Evolutionary conservation across 2,888 invertebrate genomes (phyloP), one percentile per base, ranked within the genome.

Genomic region (Bugula neritina): DNA sequence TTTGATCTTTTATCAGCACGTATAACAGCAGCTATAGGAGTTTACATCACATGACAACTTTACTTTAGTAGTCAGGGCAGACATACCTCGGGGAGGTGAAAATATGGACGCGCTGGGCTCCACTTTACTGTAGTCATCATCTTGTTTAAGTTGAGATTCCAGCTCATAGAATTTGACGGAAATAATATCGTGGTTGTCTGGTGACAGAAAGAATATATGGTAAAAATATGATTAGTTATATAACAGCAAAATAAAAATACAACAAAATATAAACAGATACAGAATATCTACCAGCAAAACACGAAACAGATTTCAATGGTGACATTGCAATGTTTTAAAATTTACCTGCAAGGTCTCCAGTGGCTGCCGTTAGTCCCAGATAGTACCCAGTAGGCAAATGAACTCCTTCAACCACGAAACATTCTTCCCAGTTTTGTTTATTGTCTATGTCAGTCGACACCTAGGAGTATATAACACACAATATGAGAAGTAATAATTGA

Each of bases 151-250:
- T 17, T 17, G 5, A 10, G 70, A 70, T 29, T 96, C 95, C 73
- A 98, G 87, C 83, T 98, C 95, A 81, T 91, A 98, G 80, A 96
- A 89, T 85, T 94, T 92, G 74, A 99, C 88, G 0, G 94, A 90
- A 74, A 94, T 87, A 74, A 99, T 88, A 84, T 99, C 98, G 84
- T 99, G 99, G 84, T 92, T 94, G 87, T 99, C 99, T 74, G 92
- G 43, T 43, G n/a, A n/a, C n/a, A n/a, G n/a, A n/a, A 43, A 43
- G 43, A 17, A 43, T 10, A 17, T 43, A 43, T 43, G 17, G 17
- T 17, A 43, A 10, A 43, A 43, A 43, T 43, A 43, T 5, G 17
- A 17, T 43, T 10, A 17, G 43, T 5, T 43, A 43, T n/a, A n/a
- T n/a, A n/a, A n/a, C n/a, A n/a, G n/a, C n/a, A n/a, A n/a, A n/a